Percentiles rank a stretch among this genome's conserved stretches.
Conservation (phyloP, 2,888 invertebrate genomes). For the Chrysotoxum bicinctum region DNA sequence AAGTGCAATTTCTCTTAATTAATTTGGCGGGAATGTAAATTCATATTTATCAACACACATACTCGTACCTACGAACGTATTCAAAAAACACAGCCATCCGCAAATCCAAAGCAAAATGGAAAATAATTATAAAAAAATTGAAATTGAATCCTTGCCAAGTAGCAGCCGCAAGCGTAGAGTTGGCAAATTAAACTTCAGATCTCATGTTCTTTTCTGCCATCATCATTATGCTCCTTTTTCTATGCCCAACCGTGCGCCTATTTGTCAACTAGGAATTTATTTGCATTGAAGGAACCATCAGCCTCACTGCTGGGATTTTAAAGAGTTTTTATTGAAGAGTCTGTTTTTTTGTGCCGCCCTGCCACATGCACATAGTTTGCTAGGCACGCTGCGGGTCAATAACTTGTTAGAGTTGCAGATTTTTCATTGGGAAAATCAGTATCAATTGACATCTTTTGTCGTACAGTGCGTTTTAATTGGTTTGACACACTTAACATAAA, state of each 20-base stretch:
- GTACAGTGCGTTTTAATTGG: background rate
- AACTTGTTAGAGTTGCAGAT: slow-evolving; percentile 47
- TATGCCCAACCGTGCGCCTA: slow-evolving; percentile 49
- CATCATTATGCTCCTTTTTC: slow-evolving; percentile 24
- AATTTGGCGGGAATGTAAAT: slow-evolving; percentile 57
- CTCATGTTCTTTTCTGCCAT: slow-evolving; percentile 25
- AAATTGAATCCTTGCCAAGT: slow-evolving; percentile 68
- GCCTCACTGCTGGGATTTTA: background rate
- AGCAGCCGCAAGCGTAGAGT: slow-evolving; percentile 56
- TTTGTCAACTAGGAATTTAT: slow-evolving; percentile 53
- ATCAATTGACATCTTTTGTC: slow-evolving; percentile 39
- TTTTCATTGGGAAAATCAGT: slow-evolving; percentile 36
- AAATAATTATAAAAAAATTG: slow-evolving; percentile 49
- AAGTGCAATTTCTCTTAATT: slow-evolving; percentile 61
- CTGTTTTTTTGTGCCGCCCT: background rate
- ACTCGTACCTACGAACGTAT: background rate
- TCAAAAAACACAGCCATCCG: slow-evolving; percentile 11
- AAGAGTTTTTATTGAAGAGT: slow-evolving; percentile 1
- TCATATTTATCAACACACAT: background rate
- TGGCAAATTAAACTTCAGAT: slow-evolving; percentile 67
- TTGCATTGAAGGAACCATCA: slow-evolving; percentile 43
- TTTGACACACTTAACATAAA: background rate
- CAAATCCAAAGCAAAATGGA: slow-evolving; percentile 22
- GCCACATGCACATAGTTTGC: background rate
- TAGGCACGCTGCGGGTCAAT: slow-evolving; percentile 45